A percentile compares a stretch with the other conserved stretches of the same genome.
phyloP scores from a whole-genome alignment of 2,888 invertebrate species.

The Reticulitermes lucifugus region DNA sequence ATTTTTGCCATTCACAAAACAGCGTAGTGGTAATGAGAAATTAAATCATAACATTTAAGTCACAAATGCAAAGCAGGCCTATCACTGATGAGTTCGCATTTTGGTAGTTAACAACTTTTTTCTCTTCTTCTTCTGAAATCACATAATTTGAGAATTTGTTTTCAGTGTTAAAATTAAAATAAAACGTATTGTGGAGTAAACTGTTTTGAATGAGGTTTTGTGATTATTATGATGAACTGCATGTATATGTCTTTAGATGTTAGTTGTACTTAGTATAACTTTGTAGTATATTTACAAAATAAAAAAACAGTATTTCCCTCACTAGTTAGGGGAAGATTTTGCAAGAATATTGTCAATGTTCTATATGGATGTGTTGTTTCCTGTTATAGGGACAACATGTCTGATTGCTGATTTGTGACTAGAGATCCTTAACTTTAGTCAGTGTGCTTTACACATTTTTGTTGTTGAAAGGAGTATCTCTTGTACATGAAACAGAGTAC shows the following conservation, averaged over 20 bases:
- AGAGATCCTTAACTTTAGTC: slow-evolving; percentile 20
- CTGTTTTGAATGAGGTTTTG: slow-evolving; percentile 1
- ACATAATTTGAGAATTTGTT: background rate
- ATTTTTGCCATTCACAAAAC: background rate
- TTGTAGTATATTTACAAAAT: slow-evolving; percentile 17
- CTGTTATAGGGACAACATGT: slow-evolving; percentile 22
- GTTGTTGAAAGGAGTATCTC: slow-evolving; percentile 12
- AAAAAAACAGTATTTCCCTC: slow-evolving; percentile 1
- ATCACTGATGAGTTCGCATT: background rate
- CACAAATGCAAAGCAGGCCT: background rate
- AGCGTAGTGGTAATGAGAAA: background rate
- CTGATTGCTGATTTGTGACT: slow-evolving; percentile 33
- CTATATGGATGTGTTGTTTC: slow-evolving; percentile 17
- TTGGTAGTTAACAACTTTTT: background rate
- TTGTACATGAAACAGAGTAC: slow-evolving; percentile 6
- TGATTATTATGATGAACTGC: background rate
- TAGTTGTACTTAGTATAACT: slow-evolving; percentile 3
- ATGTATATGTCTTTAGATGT: slow-evolving; percentile 20
- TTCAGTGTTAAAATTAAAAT: slow-evolving; percentile 4
- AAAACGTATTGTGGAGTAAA: background rate
- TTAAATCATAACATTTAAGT: background rate
- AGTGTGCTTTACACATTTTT: slow-evolving; percentile 37
- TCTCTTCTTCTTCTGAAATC: background rate
- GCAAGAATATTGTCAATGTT: slow-evolving; percentile 21
- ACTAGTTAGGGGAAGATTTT: slow-evolving; percentile 19